Base-by-base conservation (phyloP, 2,888 invertebrate species). In the Tortrix viridana region DNA sequence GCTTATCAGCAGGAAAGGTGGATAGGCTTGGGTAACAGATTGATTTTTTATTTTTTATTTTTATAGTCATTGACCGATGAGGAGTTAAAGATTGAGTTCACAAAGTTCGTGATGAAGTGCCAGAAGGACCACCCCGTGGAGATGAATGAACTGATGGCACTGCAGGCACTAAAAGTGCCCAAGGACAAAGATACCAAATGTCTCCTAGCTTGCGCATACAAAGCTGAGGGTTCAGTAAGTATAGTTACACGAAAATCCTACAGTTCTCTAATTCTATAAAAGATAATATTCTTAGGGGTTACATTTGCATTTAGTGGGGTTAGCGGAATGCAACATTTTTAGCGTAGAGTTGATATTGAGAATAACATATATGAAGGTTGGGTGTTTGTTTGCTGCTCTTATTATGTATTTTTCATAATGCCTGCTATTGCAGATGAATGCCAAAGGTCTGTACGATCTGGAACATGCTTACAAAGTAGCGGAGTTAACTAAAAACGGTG, bases 171-270 rank as follows among this genome's bases (percentile, higher is more conserved):
- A 12, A 66, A 80, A 3, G 60, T 80, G 0, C 93, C 93, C 0
- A 86, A 83, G n/a, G 87, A 88, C n/a, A 69, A 69, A 14, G 84
- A 87, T 37, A 79, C 82, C 0, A 90, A 92, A 71, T 93, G 93
- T 67, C 73, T 93, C 7, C 67, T 93, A 5, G 90, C 92, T 0
- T 93, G 93, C 68, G 84, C 90, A 55, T 90, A 93, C 67, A 92
- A 80, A 65, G 71, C 71, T 9, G 72, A 83, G 6, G 84, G 84
- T 49, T 62, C 81, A 41, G 90, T 90, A 43, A 49, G 61, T 56
- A 20, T 20, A 5, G 14, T 1, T 16, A 32, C 12, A 12, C 32
- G 9, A 32, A 32, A 32, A 32, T 32, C 7, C 3, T 32, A 12
- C 3, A 3, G 3, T 12, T 9, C 26, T 26, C 9, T 26, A 6